phyloP scores from a whole-genome alignment of 2,888 invertebrate species.

The Oxystoma pomonae region DNA sequence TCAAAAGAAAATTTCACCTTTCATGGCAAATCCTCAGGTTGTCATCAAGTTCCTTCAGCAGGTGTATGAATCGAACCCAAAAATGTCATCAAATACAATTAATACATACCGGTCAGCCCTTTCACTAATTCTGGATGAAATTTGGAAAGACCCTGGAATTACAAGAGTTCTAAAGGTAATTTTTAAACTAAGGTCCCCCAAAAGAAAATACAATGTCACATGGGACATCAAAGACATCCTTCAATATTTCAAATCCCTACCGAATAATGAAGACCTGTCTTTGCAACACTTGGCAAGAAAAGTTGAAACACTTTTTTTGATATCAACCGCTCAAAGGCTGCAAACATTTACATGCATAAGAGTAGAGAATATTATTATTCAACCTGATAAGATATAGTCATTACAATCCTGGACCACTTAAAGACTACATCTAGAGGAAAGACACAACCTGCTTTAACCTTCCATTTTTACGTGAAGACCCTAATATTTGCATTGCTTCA shows the following conservation, averaged over 20 bases:
- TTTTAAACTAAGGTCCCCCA: constrained; percentile 4
- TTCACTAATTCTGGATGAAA: neutral
- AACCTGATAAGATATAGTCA: neutral
- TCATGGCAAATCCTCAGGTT: too few species aligned
- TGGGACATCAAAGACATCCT: too few species aligned
- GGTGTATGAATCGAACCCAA: too few species aligned
- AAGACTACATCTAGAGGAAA: neutral
- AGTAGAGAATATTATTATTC: neutral
- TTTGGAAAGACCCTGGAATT: neutral
- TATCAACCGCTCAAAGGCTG: constrained; percentile 1
- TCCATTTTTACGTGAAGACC: neutral
- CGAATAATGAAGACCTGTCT: neutral
- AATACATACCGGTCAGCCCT: neutral
- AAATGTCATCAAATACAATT: too few species aligned
- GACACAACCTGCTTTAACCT: neutral
- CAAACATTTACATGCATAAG: constrained; percentile 6
- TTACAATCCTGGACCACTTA: constrained; percentile 2
- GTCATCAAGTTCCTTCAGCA: too few species aligned
- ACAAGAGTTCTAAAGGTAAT: constrained; percentile 10
- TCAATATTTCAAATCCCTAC: neutral
- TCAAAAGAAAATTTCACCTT: neutral
- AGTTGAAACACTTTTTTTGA: neutral
- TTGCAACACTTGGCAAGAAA: neutral
- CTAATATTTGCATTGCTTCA: constrained; percentile 1
- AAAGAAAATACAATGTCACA: neutral